Evolutionary conservation across 35 echinoderm and acorn worm genomes (phyloP).

Genomic region (Heliocidaris erythrogramma): DNA sequence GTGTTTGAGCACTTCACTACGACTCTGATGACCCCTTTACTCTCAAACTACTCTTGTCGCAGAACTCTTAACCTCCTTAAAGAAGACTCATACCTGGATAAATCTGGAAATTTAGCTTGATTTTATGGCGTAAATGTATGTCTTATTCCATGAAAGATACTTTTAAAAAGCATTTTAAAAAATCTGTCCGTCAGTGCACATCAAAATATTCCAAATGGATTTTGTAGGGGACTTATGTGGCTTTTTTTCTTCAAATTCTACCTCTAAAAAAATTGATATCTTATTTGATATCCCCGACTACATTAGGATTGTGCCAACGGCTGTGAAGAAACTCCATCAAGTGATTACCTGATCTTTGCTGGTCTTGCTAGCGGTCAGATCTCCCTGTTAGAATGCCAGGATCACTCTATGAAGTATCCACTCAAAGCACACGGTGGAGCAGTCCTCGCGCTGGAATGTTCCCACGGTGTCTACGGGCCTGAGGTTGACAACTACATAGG

Average conservation of each 20-base stretch:
- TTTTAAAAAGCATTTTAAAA: no score
- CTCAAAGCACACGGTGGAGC: conserved; percentile 82
- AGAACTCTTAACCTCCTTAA: no score
- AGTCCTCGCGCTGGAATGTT: conserved; percentile 69
- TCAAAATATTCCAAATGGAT: not conserved
- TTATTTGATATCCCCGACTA: not conserved
- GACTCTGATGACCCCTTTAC: no score
- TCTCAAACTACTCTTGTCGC: no score
- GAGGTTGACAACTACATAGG: conserved; percentile 32
- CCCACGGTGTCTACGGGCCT: conserved; percentile 66
- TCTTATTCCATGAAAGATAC: no score
- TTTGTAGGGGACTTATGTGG: not conserved
- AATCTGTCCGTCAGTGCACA: no score
- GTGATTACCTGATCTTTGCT: conserved; percentile 87
- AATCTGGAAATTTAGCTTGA: no score
- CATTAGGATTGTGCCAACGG: conserved; percentile 91
- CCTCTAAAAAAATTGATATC: no score
- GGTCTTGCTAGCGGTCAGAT: conserved; percentile 87
- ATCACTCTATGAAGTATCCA: conserved; percentile 66
- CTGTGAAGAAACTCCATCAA: conserved; percentile 36
- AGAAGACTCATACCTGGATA: no score
- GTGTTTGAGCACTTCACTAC: no score
- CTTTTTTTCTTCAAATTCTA: no score
- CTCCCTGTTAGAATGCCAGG: conserved; percentile 65
- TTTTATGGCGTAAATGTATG: no score